Evolutionary conservation across 1,140 invertebrate species (phyloP).

Genomic region (Heterodera schachtii): DNA sequence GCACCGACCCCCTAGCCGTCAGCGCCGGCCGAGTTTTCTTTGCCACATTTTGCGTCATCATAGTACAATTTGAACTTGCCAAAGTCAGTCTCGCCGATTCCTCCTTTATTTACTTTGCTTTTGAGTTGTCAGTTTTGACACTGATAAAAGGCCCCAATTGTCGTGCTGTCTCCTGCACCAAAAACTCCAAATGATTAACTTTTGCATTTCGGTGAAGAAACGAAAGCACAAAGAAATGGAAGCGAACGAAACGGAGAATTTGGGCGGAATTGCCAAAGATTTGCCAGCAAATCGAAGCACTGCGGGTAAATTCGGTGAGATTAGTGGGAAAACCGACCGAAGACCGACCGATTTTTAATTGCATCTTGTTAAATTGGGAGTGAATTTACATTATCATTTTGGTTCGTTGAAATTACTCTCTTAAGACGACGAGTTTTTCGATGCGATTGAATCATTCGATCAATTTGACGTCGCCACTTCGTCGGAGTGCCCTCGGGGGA

Average conservation of each 20-base stretch:
- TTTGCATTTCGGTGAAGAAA: slow-evolving; percentile 81
- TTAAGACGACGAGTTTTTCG: slow-evolving; percentile 71
- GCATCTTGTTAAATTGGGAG: no score
- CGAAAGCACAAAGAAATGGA: slow-evolving; percentile 66
- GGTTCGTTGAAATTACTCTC: slow-evolving; percentile 21
- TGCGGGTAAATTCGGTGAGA: no score
- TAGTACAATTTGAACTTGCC: slow-evolving; percentile 42
- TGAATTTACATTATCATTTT: no score
- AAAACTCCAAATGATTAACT: slow-evolving; percentile 93
- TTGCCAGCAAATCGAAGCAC: neutral
- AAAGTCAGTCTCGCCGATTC: slow-evolving; percentile 37
- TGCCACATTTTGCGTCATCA: slow-evolving; percentile 24
- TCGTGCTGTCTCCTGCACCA: slow-evolving; percentile 88
- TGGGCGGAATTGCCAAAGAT: neutral
- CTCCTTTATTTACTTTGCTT: slow-evolving; percentile 8
- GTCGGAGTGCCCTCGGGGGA: slow-evolving; percentile 73
- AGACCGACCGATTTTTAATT: no score
- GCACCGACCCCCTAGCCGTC: no score
- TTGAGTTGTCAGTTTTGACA: slow-evolving; percentile 40
- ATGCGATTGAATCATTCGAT: slow-evolving; percentile 50
- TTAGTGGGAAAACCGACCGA: no score
- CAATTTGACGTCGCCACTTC: slow-evolving; percentile 67
- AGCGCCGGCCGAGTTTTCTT: no score
- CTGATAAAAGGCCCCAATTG: slow-evolving; percentile 70
- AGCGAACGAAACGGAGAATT: neutral